Percentiles rank a stretch among this genome's conserved stretches.
phyloP scores from a whole-genome alignment of 2,797 vertebrate genomes.

The Silurus lanzhouensis region DNA sequence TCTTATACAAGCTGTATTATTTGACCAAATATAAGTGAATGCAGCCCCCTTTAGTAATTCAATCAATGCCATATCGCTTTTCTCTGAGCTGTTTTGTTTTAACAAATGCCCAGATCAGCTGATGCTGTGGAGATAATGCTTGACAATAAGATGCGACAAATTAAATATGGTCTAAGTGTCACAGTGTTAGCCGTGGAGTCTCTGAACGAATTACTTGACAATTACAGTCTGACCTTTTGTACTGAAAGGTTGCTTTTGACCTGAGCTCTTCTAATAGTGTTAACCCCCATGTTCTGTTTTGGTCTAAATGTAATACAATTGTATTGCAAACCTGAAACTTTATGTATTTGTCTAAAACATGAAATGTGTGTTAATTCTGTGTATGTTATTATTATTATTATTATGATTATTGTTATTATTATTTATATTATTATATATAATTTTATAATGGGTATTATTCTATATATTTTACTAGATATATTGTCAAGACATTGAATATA shows the following conservation, averaged over 20 bases:
- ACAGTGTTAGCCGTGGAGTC: slow-evolving; percentile 1
- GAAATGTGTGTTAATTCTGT: neutral
- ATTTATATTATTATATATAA: too few species aligned
- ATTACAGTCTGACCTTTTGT: slow-evolving; percentile 36
- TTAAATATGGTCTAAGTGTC: slow-evolving; percentile 29
- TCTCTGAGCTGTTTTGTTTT: neutral
- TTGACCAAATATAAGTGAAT: neutral
- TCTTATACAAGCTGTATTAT: neutral
- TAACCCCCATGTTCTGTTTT: neutral
- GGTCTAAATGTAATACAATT: neutral
- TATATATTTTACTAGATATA: neutral
- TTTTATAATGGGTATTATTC: too few species aligned
- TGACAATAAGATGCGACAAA: slow-evolving; percentile 31
- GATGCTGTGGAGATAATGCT: neutral
- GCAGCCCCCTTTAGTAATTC: neutral
- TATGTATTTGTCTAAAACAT: neutral
- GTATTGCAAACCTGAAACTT: neutral
- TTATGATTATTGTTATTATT: too few species aligned
- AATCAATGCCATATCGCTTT: neutral
- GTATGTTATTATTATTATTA: neutral
- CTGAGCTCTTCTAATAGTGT: neutral
- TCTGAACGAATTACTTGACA: slow-evolving; percentile 34
- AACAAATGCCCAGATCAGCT: neutral
- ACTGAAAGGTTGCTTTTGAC: neutral
- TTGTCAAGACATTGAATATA: neutral